Evolutionary conservation across 2,113 vertebrate genomes (phyloP).

Genomic region (Hyperoodon ampullatus): DNA sequence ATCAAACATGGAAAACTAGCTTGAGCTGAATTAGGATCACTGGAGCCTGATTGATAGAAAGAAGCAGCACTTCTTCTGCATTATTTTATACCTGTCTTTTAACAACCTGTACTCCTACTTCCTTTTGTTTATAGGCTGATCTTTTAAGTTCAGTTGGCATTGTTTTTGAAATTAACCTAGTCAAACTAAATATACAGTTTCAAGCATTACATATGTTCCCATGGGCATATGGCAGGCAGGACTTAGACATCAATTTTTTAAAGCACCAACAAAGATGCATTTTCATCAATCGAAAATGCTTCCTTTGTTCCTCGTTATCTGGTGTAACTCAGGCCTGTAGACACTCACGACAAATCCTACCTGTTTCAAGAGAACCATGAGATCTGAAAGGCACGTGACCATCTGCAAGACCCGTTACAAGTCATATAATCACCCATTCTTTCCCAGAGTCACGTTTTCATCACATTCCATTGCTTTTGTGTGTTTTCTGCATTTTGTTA

Average conservation of each 20-base stretch:
- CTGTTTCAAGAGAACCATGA: background rate
- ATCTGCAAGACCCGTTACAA: background rate
- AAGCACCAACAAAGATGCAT: background rate
- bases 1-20: background rate
- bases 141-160: background rate
- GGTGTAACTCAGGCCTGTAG: background rate
- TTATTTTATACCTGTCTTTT: too few species aligned
- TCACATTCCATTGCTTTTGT: background rate
- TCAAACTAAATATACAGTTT: background rate
- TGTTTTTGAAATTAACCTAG: background rate
- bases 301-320: background rate
- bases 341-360: background rate
- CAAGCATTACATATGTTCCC: background rate
- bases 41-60: fast-evolving
- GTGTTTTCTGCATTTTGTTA: background rate
- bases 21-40: background rate
- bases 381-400: background rate
- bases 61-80: background rate
- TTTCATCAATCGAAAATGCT: too few species aligned
- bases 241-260: background rate
- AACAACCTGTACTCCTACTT: background rate
- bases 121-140: background rate
- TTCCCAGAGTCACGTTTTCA: background rate
- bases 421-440: background rate
- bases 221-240: background rate